Evolutionary conservation across 2,888 invertebrate genomes (phyloP), one percentile per base, ranked within the genome.

Genomic region (Maniola hyperantus): DNA sequence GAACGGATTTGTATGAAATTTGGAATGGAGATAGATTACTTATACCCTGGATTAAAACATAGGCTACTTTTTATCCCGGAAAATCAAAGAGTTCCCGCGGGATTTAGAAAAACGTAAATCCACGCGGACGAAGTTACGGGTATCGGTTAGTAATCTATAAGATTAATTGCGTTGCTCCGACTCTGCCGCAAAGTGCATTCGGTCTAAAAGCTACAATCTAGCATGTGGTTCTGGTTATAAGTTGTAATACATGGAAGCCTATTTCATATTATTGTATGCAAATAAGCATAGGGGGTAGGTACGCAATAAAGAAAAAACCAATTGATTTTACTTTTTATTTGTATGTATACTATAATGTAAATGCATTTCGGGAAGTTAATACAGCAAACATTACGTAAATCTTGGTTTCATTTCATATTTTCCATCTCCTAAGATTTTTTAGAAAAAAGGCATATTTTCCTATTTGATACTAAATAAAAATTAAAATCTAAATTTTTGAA

Each of bases 301-400:
- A 44, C 39, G 42, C 53, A 62, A 66, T 62, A 62, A 64, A 68
- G 33, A 63, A 68, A 72, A 68, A 70, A 48, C 48, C 18, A 20
- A 61, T 64, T 57, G 71, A 67, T 70, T 73, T 73, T 72, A 73
- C 74, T 73, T 72, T 64, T 78, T 77, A 76, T 79, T 82, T 79
- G 78, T 77, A 77, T 79, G 73, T 77, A 76, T 77, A 63, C 50
- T 61, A 75, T 79, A 81, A 77, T 77, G 80, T 88, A 89, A 89
- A 89, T 89, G 89, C 89, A 83, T 84, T 81, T 79, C 80, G 77
- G 79, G 79, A 82, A 80, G 79, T 80, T 81, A 83, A 80, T 83
- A 87, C 77, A 85, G 82, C 53, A 81, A 81, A 74, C 83, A 81
- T 77, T 76, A 75, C 76, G 71, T 76, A 78, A 76, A 76, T 73